phyloP scores from a whole-genome alignment of 2,888 invertebrate species.

The Lithophane semibrunnea region DNA sequence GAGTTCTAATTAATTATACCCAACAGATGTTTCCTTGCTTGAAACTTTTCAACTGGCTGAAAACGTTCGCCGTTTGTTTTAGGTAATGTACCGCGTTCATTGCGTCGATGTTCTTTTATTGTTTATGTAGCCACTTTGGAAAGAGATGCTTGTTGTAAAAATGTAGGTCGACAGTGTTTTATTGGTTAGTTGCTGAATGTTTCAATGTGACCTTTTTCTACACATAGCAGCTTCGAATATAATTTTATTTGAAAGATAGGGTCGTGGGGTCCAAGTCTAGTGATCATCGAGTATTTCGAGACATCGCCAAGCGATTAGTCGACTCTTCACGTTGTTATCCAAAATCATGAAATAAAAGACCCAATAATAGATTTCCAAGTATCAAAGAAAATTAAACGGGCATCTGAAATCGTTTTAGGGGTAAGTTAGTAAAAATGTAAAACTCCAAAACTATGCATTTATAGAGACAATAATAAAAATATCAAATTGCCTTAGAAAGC shows the following conservation, averaged over 20 bases:
- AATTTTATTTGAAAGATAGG: not conserved
- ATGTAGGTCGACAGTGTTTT: conserved; percentile 6
- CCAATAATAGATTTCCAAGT: not conserved
- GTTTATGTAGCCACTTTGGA: conserved; percentile 1
- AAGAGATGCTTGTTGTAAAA: conserved; percentile 4
- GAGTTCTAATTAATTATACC: conserved; percentile 70
- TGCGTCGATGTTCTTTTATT: conserved; percentile 12
- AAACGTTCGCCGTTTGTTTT: conserved; percentile 59
- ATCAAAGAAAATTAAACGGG: not conserved
- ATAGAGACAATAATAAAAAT: not conserved
- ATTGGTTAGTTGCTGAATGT: not conserved
- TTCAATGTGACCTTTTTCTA: not conserved
- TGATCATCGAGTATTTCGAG: too few species aligned
- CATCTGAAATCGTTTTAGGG: not conserved
- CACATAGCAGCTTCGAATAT: not conserved
- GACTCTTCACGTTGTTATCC: not conserved
- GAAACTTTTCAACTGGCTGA: conserved; percentile 57
- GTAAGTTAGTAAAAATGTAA: too few species aligned
- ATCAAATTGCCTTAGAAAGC: conserved; percentile 20
- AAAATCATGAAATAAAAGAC: not conserved
- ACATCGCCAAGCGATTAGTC: too few species aligned
- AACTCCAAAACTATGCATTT: not conserved
- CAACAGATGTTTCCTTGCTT: conserved; percentile 64
- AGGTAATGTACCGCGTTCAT: conserved; percentile 52
- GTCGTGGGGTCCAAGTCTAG: too few species aligned